Evolutionary conservation across 2,797 vertebrate genomes (phyloP).

Genomic region (Champsocephalus esox): DNA sequence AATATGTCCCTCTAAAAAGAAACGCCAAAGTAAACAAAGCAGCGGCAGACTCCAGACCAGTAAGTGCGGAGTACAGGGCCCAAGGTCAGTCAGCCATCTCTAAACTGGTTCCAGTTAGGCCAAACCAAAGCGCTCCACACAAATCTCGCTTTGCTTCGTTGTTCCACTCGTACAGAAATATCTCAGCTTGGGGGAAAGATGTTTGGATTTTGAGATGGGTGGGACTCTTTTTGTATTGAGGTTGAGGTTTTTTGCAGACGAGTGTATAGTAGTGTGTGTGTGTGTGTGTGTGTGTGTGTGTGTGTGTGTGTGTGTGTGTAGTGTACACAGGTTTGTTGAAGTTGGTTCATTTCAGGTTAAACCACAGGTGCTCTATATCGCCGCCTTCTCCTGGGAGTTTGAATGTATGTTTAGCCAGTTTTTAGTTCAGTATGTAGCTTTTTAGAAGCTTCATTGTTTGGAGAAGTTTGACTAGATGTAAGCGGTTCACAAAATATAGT

Average conservation of each 20-base stretch:
- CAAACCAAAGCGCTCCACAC: slow-evolving; percentile 62
- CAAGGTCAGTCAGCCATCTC: slow-evolving; percentile 75
- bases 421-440: slow-evolving; percentile 12
- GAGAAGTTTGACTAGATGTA: not conserved
- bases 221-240: slow-evolving; percentile 52
- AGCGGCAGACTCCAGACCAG: slow-evolving; percentile 73
- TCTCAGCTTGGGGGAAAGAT: slow-evolving; percentile 45
- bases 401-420: slow-evolving; percentile 19
- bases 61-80: slow-evolving; percentile 76
- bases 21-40: slow-evolving; percentile 80
- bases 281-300: too few species aligned
- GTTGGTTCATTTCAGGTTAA: slow-evolving; percentile 60
- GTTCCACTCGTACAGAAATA: slow-evolving; percentile 70
- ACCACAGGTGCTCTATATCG: slow-evolving; percentile 31
- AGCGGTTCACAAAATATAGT: not conserved
- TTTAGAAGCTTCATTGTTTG: not conserved
- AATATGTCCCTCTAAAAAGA: slow-evolving; percentile 82
- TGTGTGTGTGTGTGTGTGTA: too few species aligned
- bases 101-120: slow-evolving; percentile 75
- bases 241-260: slow-evolving; percentile 64
- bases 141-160: slow-evolving; percentile 49
- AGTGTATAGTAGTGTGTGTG: slow-evolving; percentile 20
- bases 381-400: slow-evolving; percentile 5
- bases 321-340: slow-evolving; percentile 49
- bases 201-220: slow-evolving; percentile 69